A percentile compares a stretch with the other conserved stretches of the same genome.
Evolutionary conservation across 2,797 vertebrate species (phyloP).

Genomic region (Mionectes olivaceus): DNA sequence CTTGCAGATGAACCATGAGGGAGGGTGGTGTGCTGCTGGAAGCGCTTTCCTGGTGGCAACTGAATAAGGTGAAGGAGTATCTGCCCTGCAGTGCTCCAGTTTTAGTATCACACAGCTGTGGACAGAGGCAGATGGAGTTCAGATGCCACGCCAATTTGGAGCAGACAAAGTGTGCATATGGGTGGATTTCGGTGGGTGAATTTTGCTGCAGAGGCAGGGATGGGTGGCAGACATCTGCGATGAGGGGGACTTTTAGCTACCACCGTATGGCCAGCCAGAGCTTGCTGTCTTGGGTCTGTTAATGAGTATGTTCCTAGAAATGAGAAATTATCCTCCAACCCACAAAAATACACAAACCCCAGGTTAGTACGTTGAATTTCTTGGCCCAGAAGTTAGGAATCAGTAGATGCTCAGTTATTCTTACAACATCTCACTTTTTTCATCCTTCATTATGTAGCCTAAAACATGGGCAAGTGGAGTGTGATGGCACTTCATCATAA

Average conservation of each 20-base stretch:
- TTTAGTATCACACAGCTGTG: not conserved
- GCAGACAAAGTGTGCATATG: not conserved
- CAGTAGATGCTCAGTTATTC: not conserved
- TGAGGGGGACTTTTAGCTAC: not conserved
- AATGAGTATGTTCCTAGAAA: not conserved
- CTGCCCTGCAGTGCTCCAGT: not conserved
- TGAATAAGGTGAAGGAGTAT: not conserved
- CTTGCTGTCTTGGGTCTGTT: not conserved
- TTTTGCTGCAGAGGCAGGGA: not conserved
- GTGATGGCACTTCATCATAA: not conserved
- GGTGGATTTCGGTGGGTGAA: not conserved
- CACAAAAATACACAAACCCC: not conserved
- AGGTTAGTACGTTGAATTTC: not conserved
- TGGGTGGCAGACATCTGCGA: not conserved
- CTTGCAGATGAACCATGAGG: not conserved
- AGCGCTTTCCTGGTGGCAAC: not conserved
- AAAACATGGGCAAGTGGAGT: not conserved
- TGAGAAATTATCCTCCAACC: not conserved
- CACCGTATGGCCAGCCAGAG: not conserved
- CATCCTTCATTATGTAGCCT: not conserved
- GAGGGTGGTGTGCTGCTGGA: not conserved
- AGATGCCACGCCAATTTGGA: not conserved
- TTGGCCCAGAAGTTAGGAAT: not conserved
- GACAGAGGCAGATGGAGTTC: not conserved
- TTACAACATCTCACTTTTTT: not conserved